phyloP scores from a whole-genome alignment of 2,797 vertebrate species.

The Rousettus madagascariensis region DNA sequence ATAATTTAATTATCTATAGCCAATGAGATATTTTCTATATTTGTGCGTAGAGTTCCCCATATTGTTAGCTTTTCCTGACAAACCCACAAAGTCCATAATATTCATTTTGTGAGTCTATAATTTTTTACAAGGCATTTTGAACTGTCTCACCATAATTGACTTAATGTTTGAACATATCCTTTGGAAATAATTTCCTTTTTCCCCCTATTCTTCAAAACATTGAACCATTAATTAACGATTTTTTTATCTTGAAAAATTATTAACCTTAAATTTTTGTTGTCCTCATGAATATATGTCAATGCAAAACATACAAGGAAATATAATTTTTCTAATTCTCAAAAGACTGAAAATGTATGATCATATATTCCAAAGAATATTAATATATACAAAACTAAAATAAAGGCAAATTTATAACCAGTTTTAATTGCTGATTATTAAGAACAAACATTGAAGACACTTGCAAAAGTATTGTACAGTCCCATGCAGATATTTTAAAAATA shows the following conservation, averaged over 20 bases:
- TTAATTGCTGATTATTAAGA: conserved; percentile 46
- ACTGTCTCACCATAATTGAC: not conserved
- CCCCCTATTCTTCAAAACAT: conserved; percentile 12
- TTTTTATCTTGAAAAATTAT: conserved; percentile 36
- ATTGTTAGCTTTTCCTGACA: not conserved
- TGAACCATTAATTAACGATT: conserved; percentile 1
- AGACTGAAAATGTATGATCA: conserved; percentile 39
- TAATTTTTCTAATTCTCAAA: conserved; percentile 45
- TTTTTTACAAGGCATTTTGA: conserved; percentile 39
- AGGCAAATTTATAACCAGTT: conserved; percentile 1
- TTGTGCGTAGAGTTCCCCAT: not conserved
- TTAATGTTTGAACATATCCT: conserved; percentile 51
- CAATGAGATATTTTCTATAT: not conserved
- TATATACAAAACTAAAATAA: conserved; percentile 52
- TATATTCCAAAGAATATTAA: conserved; percentile 25
- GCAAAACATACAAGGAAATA: conserved; percentile 56
- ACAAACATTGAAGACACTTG: conserved; percentile 40
- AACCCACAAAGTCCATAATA: not conserved
- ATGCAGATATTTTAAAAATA: conserved; percentile 52
- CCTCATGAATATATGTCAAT: conserved; percentile 42
- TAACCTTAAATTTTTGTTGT: conserved; percentile 31
- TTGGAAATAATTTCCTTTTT: conserved; percentile 46
- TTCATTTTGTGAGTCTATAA: not conserved
- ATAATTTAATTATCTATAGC: not conserved
- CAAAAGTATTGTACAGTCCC: conserved; percentile 53